These are phyloP conservation scores for Anhinga anhinga DNA, from an alignment of 2,113 vertebrate species.

Conservation along the genomic window DNA sequence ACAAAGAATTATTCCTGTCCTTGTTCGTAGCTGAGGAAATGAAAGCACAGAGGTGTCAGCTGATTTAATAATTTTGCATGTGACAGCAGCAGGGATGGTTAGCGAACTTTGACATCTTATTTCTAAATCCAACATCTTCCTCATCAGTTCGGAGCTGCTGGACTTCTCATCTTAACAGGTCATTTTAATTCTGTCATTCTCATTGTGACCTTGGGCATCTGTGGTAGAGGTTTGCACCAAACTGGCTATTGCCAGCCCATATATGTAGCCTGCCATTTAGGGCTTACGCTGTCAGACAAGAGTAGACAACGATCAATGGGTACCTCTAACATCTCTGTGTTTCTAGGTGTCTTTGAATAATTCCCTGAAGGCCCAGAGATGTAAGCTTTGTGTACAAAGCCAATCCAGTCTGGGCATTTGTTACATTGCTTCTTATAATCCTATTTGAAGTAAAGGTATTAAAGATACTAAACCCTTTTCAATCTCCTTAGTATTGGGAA, in stretches of 20 bases:
- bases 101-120: background rate
- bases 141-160: background rate
- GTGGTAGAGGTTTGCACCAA: background rate
- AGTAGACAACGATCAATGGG: background rate
- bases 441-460: conserved; percentile 40
- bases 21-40: background rate
- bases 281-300: background rate
- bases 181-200: background rate
- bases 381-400: background rate
- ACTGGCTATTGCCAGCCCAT: background rate
- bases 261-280: background rate
- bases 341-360: background rate
- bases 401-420: conserved; percentile 18
- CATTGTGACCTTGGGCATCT: background rate
- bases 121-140: background rate
- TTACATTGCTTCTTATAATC: conserved; percentile 17
- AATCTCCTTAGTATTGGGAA: conserved; percentile 42
- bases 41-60: background rate
- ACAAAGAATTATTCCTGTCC: background rate
- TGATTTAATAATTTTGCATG: background rate
- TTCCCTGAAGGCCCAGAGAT: background rate
- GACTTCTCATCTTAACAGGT: background rate
- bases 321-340: background rate
- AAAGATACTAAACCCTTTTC: conserved; percentile 27
- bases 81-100: background rate